These are phyloP conservation scores for Choloepus hoffmanni DNA, from an alignment of 2,113 vertebrate species.

Conservation along the genomic window DNA sequence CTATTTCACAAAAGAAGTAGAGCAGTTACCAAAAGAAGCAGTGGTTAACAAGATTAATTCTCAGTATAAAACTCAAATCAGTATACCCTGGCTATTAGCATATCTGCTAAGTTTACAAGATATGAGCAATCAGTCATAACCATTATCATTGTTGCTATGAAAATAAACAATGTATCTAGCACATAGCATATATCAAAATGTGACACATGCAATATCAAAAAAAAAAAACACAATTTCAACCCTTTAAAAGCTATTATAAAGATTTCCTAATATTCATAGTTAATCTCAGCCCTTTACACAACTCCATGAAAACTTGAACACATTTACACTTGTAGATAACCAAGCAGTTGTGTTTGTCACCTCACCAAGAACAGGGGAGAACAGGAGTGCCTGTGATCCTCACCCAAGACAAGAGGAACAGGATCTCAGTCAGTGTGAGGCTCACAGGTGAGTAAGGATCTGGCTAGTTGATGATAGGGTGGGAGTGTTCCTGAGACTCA, in stretches of 20 bases:
- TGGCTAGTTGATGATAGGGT: not conserved
- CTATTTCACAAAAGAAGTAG: not conserved
- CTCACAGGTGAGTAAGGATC: not conserved
- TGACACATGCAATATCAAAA: not conserved
- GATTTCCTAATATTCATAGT: not conserved
- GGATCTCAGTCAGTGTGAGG: not conserved
- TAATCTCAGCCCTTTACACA: not conserved
- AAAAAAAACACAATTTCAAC: not conserved
- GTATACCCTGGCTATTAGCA: not conserved
- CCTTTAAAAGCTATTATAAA: not conserved
- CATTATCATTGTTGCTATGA: not conserved
- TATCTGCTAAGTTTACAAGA: not conserved
- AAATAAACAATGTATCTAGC: not conserved
- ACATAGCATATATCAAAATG: not conserved
- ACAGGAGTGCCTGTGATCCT: not conserved
- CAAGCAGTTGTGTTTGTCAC: not conserved
- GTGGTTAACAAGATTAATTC: slow-evolving; percentile 22
- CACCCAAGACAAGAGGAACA: slow-evolving; percentile 24
- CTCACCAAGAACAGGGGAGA: not conserved
- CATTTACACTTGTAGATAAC: not conserved
- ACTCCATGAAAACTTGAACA: not conserved
- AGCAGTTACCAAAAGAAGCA: not conserved
- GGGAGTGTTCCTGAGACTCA: slow-evolving; percentile 2
- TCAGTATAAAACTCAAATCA: not conserved
- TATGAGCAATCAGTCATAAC: not conserved